These are phyloP conservation scores for Rhodophaea formosa DNA, from an alignment of 2,888 invertebrate genomes.

Conservation along the genomic window DNA sequence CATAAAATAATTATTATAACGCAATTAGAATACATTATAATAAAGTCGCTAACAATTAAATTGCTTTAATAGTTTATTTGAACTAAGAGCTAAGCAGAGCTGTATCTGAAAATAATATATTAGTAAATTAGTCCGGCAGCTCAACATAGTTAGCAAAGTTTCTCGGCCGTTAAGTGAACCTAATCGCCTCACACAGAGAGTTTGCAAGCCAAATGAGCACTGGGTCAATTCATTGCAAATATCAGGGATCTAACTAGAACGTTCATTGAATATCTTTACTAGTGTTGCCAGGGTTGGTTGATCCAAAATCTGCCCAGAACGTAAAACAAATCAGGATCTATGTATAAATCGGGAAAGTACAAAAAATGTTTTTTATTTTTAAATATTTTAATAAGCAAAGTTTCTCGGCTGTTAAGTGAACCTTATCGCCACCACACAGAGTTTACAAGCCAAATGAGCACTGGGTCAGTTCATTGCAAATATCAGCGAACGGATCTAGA, in stretches of 20 bases:
- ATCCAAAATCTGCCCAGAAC: too few species aligned
- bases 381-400: not conserved
- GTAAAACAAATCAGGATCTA: too few species aligned
- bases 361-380: too few species aligned
- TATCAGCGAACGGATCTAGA: too few species aligned
- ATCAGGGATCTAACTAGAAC: too few species aligned
- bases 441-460: not conserved
- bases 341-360: too few species aligned
- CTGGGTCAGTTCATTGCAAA: not conserved
- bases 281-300: too few species aligned
- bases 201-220: not conserved
- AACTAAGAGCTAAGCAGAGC: not conserved
- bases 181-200: not conserved
- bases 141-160: not conserved
- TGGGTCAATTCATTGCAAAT: not conserved
- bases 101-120: slow-evolving; percentile 5
- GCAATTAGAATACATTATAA: too few species aligned
- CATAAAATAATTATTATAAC: too few species aligned
- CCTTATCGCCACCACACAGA: not conserved
- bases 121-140: not conserved
- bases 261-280: too few species aligned
- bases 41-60: too few species aligned
- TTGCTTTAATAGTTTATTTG: too few species aligned
- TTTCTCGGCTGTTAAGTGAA: not conserved
- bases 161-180: not conserved